Percentiles rank a stretch among this genome's conserved stretches.
These are phyloP conservation scores for Echinops telfairi DNA, from an alignment of 2,113 vertebrate species.

Conservation along the genomic window DNA sequence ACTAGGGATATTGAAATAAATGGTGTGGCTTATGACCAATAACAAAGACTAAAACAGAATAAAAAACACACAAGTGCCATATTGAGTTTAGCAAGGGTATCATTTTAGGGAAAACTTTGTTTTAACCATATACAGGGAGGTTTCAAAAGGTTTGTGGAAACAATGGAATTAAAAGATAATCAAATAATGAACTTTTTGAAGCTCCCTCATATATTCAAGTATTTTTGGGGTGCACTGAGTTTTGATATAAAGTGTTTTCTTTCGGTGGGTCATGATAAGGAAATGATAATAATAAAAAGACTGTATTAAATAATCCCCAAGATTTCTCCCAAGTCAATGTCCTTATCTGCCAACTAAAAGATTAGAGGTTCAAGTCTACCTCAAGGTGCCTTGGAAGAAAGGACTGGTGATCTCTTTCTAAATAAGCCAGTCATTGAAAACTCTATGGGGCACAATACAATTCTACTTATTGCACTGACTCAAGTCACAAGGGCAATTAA, in stretches of 20 bases:
- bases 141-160: no score
- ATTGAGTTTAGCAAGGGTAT: neutral
- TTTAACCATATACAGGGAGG: neutral
- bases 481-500: neutral
- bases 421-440: neutral
- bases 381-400: neutral
- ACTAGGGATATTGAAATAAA: neutral
- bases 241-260: neutral
- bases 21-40: neutral
- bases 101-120: neutral
- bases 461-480: neutral
- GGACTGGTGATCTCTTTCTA: neutral
- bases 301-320: neutral
- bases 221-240: neutral
- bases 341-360: neutral
- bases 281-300: neutral
- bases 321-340: neutral
- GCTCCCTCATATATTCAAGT: neutral
- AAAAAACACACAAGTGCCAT: conserved; percentile 25
- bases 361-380: neutral
- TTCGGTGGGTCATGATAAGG: neutral
- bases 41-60: neutral
- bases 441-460: neutral
- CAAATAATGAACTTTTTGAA: no score
- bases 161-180: no score